These are phyloP conservation scores for Etheostoma nigrum DNA, from an alignment of 2,797 vertebrate genomes.

Conservation along the genomic window DNA sequence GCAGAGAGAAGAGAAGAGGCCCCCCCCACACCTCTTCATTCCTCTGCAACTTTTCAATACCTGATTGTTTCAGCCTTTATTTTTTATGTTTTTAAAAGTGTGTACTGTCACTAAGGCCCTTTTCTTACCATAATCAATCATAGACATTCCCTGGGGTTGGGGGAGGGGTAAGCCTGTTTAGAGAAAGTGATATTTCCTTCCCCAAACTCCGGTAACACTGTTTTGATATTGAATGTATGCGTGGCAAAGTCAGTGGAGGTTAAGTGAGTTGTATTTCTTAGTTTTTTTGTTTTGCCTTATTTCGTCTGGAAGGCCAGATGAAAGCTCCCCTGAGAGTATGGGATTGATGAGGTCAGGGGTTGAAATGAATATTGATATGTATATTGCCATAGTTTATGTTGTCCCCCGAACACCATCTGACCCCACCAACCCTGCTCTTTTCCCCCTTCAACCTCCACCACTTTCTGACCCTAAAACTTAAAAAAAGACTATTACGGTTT, in stretches of 20 bases:
- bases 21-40: conserved; percentile 12
- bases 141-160: conserved; percentile 71
- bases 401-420: conserved; percentile 13
- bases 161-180: conserved; percentile 26
- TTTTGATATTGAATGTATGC: conserved; percentile 83
- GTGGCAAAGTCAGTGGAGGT: conserved; percentile 35
- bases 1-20: conserved; percentile 32
- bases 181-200: conserved; percentile 43
- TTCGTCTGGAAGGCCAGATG: conserved; percentile 12
- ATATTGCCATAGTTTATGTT: conserved; percentile 59
- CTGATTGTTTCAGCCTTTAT: conserved; percentile 45
- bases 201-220: conserved; percentile 76
- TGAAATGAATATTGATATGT: conserved; percentile 57
- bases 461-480: conserved; percentile 29
- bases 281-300: conserved; percentile 14
- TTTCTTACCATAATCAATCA: conserved; percentile 54
- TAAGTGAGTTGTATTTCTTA: conserved; percentile 24
- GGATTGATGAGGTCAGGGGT: conserved; percentile 33
- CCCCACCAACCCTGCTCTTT: not conserved
- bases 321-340: conserved; percentile 15
- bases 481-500: conserved; percentile 10
- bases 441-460: not conserved
- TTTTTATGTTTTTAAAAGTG: conserved; percentile 44
- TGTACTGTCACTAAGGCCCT: conserved; percentile 50
- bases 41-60: conserved; percentile 49